These are phyloP conservation scores for Anastrepha ludens DNA, from an alignment of 1,140 invertebrate genomes.

Conservation along the genomic window DNA sequence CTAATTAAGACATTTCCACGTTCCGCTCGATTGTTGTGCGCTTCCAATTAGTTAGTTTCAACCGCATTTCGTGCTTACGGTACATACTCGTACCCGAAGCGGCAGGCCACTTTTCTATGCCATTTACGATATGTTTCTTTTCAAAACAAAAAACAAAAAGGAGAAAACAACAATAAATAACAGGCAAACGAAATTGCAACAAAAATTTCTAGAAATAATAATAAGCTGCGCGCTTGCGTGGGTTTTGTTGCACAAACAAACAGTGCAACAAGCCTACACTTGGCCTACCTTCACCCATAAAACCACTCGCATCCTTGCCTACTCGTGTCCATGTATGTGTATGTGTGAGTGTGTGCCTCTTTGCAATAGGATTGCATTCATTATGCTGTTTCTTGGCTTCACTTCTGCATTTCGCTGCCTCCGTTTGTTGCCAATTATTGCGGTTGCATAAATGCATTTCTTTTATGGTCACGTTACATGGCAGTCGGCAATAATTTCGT, in stretches of 20 bases:
- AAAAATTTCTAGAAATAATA: background rate
- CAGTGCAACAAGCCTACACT: background rate
- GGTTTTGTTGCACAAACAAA: slow-evolving; percentile 45
- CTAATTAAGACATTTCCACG: slow-evolving; percentile 52
- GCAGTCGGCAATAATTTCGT: slow-evolving; percentile 34
- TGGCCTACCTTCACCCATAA: background rate
- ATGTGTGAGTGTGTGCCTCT: slow-evolving; percentile 14
- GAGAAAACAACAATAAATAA: background rate
- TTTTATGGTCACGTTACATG: slow-evolving; percentile 37
- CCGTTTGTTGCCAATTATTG: slow-evolving; percentile 39
- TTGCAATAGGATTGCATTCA: slow-evolving; percentile 17
- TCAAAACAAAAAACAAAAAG: background rate
- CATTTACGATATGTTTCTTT: slow-evolving; percentile 27
- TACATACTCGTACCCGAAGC: background rate
- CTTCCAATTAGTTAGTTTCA: slow-evolving; percentile 40
- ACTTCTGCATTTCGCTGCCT: background rate
- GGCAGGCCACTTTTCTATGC: slow-evolving; percentile 10
- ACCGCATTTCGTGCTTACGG: slow-evolving; percentile 30
- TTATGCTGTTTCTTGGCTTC: background rate
- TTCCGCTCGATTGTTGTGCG: slow-evolving; percentile 46
- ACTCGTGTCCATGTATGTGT: background rate
- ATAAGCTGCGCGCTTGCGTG: slow-evolving; percentile 31
- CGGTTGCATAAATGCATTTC: slow-evolving; percentile 50
- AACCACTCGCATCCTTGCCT: background rate
- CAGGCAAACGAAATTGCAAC: slow-evolving; percentile 24